Conservation (phyloP, 2,797 vertebrate species). For the Lycodopsis pacificus region DNA sequence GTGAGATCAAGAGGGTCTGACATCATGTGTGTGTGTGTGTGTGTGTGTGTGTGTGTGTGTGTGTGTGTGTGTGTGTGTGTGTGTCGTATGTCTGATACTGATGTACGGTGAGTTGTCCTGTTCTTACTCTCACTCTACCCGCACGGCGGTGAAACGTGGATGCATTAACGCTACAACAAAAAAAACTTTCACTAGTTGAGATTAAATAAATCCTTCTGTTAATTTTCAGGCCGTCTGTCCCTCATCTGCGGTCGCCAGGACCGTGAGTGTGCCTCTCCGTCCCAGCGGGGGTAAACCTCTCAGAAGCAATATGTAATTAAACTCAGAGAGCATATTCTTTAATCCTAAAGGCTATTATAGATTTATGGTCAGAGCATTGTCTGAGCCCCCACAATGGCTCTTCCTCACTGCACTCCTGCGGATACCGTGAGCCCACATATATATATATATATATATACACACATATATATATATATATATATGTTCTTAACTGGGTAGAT, state of each 20-base stretch:
- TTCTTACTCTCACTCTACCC: slow-evolving; percentile 1
- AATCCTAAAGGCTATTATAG: slow-evolving; percentile 88
- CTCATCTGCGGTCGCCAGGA: slow-evolving; percentile 55
- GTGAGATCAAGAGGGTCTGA: not conserved
- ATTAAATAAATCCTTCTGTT: slow-evolving; percentile 79
- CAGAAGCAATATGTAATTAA: slow-evolving; percentile 88
- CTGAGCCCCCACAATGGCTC: slow-evolving; percentile 74
- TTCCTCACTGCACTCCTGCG: slow-evolving; percentile 57
- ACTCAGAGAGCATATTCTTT: slow-evolving; percentile 86
- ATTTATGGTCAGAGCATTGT: slow-evolving; percentile 83
- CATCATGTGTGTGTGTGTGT: not conserved
- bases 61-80: not conserved
- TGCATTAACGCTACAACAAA: slow-evolving; percentile 27
- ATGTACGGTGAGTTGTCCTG: not conserved
- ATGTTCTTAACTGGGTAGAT: slow-evolving; percentile 86
- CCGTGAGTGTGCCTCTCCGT: slow-evolving; percentile 40
- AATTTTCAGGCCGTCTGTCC: slow-evolving; percentile 78
- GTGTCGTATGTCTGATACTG: not conserved
- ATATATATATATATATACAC: not conserved
- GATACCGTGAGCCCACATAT: slow-evolving; percentile 62
- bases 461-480: slow-evolving; percentile 37
- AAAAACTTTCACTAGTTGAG: slow-evolving; percentile 72
- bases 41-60: not conserved
- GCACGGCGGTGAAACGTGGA: slow-evolving; percentile 7
- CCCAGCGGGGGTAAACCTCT: slow-evolving; percentile 75